Base-by-base conservation (phyloP, 2,113 vertebrate genomes). In the Isichthys henryi region DNA sequence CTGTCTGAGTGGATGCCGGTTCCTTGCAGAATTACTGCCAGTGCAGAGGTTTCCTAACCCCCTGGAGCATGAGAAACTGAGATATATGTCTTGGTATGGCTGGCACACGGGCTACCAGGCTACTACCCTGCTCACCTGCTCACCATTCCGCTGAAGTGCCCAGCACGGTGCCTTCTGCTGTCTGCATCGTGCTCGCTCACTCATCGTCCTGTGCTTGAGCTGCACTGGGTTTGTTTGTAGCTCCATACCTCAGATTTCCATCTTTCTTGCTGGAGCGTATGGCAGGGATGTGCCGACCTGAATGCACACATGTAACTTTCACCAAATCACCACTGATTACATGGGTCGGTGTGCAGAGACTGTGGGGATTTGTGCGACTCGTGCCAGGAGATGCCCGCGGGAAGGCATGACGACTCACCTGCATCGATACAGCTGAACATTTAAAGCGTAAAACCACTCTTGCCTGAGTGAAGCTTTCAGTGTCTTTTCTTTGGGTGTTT, bases 11-110 rank as follows among this genome's bases (percentile, higher is more conserved):
- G 31, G 17, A 27, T 58, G 52, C 9, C 7, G 9, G 77, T 46
- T 82, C 88, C 49, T 66, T 88, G 58, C 74, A 88, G 92, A 91
- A 92, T 93, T 92, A 92, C n/a, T 88, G 88, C 85, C 89, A 89
- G 48, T 92, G 88, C 45, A 84, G 82, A 10, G 10, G 39, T 45
- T 84, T 84, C 46, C 46, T 45, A 45, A 48, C 45, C 23, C 62
- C 62, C 10, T 70, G 62, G n/a, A 70, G 2, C 35, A 43, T 77
- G 74, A 43, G 74, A 80, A 43, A 43, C 74, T 39, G n/a, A 70
- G 62, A 70, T 62, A n/a, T 62, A 62, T 13, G 62, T 11, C n/a
- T 70, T 31, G 62, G 62, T 31, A 5, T 31, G n/a, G 27, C 62
- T 70, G 62, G 62, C 27, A 70, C 62, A 70, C 3, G 15, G 70